Conservation (phyloP, 2,797 vertebrate species). For the Muraenolepis orangiensis region DNA sequence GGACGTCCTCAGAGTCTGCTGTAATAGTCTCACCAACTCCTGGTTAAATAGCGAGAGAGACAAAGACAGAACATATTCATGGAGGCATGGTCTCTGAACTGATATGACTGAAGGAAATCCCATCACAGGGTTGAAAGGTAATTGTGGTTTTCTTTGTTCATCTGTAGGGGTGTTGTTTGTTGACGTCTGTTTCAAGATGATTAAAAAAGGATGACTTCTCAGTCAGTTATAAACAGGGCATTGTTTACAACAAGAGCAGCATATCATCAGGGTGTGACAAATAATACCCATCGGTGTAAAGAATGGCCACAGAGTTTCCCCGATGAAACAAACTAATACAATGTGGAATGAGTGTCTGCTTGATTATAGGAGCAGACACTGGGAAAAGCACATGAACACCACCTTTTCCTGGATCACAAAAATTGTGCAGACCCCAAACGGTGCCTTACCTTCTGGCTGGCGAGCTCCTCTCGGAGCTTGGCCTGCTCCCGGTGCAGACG, state of each 20-base stretch:
- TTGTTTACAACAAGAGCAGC: neutral
- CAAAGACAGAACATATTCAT: neutral
- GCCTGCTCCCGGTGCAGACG: slow-evolving; percentile 76
- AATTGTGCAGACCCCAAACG: too few species aligned
- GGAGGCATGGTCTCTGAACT: neutral
- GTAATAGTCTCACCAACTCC: slow-evolving; percentile 93
- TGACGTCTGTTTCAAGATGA: neutral
- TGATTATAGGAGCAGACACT: neutral
- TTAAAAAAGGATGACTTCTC: neutral
- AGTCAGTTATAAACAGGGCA: neutral
- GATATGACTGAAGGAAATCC: neutral
- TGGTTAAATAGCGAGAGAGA: slow-evolving; percentile 44
- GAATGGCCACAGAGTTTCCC: neutral
- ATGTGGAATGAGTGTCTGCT: neutral
- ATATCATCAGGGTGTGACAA: neutral
- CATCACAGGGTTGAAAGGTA: neutral
- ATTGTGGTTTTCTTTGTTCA: neutral
- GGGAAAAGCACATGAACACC: neutral
- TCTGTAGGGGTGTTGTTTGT: neutral
- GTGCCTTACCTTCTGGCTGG: slow-evolving; percentile 85
- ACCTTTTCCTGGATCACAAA: neutral
- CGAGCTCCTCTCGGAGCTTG: slow-evolving; percentile 81
- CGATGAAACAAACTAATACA: neutral
- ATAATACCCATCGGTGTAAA: neutral
- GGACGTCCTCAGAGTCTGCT: slow-evolving; percentile 90